Evolutionary conservation across 2,797 vertebrate genomes (phyloP).

Genomic region (Cichlasoma orientale): DNA sequence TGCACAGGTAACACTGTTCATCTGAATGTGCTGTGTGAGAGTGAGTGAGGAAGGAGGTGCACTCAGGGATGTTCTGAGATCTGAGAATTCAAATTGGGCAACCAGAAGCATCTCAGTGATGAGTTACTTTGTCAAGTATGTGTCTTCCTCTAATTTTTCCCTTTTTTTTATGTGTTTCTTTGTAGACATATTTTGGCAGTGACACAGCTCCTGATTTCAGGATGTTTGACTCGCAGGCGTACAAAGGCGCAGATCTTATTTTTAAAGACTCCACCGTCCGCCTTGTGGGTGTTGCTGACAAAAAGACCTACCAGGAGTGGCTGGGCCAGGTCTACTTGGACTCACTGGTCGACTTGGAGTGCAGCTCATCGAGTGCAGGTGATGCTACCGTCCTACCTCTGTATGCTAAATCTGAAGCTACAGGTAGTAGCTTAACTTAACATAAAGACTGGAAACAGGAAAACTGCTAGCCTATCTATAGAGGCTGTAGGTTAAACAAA

Average conservation of each 20-base stretch:
- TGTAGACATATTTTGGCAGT: slow-evolving; percentile 85
- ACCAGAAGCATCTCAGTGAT: neutral
- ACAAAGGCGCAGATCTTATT: slow-evolving; percentile 86
- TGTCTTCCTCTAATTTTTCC: neutral
- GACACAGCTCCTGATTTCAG: slow-evolving; percentile 79
- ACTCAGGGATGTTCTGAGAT: neutral
- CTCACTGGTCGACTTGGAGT: slow-evolving; percentile 83
- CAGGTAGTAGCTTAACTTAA: neutral
- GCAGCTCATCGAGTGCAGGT: slow-evolving; percentile 76
- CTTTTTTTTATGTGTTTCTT: slow-evolving; percentile 26
- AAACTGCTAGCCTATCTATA: no score
- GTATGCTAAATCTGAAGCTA: neutral
- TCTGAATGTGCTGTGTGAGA: neutral
- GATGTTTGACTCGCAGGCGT: slow-evolving; percentile 91
- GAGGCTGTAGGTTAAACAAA: no score
- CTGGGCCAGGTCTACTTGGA: slow-evolving; percentile 87
- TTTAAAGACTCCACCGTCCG: slow-evolving; percentile 90
- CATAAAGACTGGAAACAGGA: neutral
- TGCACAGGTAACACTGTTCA: slow-evolving; percentile 84
- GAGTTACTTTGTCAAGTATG: neutral
- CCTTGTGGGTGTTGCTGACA: slow-evolving; percentile 83
- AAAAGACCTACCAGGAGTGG: slow-evolving; percentile 86
- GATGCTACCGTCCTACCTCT: neutral
- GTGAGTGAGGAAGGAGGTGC: neutral
- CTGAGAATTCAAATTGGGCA: neutral